phyloP scores from a whole-genome alignment of 1,140 invertebrate genomes.

The Octopus bimaculoides region DNA sequence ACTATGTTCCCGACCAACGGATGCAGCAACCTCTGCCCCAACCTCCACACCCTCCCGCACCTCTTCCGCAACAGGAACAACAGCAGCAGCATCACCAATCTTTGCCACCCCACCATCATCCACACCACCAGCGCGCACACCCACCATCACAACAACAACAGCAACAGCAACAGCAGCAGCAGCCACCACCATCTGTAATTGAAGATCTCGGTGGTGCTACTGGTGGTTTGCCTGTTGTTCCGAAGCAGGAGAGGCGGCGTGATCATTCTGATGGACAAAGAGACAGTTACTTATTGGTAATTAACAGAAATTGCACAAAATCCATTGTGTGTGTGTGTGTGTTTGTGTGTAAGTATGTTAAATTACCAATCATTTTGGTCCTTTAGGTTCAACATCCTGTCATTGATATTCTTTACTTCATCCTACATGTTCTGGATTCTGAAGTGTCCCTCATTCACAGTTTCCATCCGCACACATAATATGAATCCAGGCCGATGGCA shows the following conservation, averaged over 20 bases:
- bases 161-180: neutral
- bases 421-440: no score
- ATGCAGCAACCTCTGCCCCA: neutral
- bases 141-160: neutral
- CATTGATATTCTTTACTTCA: no score
- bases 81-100: neutral
- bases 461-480: no score
- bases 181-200: neutral
- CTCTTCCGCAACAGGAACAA: neutral
- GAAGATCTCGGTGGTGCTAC: neutral
- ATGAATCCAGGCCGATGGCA: no score
- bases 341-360: no score
- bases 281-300: constrained; percentile 6
- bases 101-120: no score
- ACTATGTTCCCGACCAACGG: constrained; percentile 4
- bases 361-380: no score
- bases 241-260: neutral
- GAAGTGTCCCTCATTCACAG: no score
- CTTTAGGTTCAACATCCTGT: no score
- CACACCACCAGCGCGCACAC: neutral
- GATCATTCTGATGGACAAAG: neutral
- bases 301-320: neutral
- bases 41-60: neutral
- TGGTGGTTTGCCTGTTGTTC: neutral
- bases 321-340: no score